Evolutionary conservation across 2,797 vertebrate species (phyloP), one percentile per base, ranked within the genome.

Genomic region (Hypotaenidia philippensis): DNA sequence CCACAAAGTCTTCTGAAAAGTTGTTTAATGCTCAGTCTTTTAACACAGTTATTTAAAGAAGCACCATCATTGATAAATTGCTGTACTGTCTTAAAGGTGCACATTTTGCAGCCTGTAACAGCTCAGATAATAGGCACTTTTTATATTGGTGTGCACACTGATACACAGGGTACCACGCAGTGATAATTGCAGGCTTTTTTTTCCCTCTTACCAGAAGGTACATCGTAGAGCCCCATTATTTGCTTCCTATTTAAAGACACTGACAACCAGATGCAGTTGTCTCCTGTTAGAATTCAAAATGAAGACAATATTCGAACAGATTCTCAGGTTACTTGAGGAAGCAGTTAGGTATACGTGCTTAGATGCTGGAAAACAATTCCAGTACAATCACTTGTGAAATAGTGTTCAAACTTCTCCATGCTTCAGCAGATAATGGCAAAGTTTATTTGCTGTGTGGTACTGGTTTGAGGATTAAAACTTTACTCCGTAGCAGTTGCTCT

Each of bases 1-100:
- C 63, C 56, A 34, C 40, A 26, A 52, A 69, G 13, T 76, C 56
- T 95, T 86, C 47, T 90, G 36, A 90, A 26, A 89, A 76, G 55
- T 91, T 91, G 63, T 83, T 89, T 91, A 87, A 81, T 87, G 59
- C 36, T 86, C 17, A n/a, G 91, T 88, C 76, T 79, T 88, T 47
- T 66, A 53, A 60, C 20, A 12, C 5, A 71, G 69, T 86, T 93
- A 90, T 88, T 96, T 95, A 79, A 95, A 90, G 91, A 76, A 1
- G 3, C 1, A 31, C 13, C 32, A 38, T 86, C 69, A 12, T 59
- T 88, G 61, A 70, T 92, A 90, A 83, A 90, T 65, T 82, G 49
- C 74, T 88, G 22, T 49, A 14, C 53, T 92, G 59, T 56, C 59
- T 91, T 87, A 41, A 65, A 80, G 66, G 52, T 83, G 65, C 31